These are phyloP conservation scores for Antedon mediterranea DNA, from an alignment of 53 echinoderm and acorn worm species.

Conservation along the genomic window DNA sequence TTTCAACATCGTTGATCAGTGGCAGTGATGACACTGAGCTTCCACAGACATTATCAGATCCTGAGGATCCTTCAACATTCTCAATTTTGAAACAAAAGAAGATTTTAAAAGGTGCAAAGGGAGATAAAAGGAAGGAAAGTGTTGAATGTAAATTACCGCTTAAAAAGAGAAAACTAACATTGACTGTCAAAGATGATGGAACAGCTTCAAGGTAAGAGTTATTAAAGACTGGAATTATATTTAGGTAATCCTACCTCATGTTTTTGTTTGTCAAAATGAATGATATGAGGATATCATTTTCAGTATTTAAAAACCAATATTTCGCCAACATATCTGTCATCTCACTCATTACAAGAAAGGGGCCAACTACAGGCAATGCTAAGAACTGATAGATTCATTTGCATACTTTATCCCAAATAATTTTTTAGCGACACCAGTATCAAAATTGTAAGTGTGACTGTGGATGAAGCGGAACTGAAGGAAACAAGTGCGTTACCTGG, in stretches of 20 bases:
- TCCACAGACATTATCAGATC: not conserved
- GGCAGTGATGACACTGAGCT: not conserved
- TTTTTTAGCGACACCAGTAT: not conserved
- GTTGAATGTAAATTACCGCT: not conserved
- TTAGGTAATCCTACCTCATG: too few relatives aligned
- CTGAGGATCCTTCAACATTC: not conserved
- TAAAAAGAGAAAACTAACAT: not conserved
- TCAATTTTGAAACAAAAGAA: not conserved
- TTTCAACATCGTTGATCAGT: not conserved
- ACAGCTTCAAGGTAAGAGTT: not conserved
- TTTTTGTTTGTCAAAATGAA: too few relatives aligned
- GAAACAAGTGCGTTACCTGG: not conserved
- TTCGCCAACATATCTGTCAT: too few relatives aligned
- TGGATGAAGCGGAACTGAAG: not conserved
- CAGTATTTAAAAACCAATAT: too few relatives aligned
- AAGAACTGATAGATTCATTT: too few relatives aligned
- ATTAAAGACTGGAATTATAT: too few relatives aligned
- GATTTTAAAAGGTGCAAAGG: not conserved
- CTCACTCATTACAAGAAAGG: too few relatives aligned
- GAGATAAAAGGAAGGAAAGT: not conserved
- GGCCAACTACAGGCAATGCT: too few relatives aligned
- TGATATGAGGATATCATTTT: too few relatives aligned
- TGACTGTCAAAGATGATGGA: not conserved
- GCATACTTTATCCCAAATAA: too few relatives aligned
- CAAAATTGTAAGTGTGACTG: not conserved